Base-by-base conservation (phyloP, 1,140 invertebrate genomes). In the Campoletis sonorensis region DNA sequence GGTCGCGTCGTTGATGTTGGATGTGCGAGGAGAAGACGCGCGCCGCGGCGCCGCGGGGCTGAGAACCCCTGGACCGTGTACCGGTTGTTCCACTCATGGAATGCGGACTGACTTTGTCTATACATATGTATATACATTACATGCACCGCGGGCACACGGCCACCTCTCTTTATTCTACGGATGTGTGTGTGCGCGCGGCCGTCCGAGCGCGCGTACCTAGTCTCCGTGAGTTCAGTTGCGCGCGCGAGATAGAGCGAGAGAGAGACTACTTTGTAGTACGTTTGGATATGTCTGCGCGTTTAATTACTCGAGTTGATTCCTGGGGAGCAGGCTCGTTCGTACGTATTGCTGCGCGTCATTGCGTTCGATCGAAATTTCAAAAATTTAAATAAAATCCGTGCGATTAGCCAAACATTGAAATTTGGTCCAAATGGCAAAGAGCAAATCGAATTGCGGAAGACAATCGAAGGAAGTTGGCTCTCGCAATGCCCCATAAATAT, bases 1-100 rank as follows among this genome's bases (percentile, higher is more conserved):
- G 26, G 21, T n/a, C n/a, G 11, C 3, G 4, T 23, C 4, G 18
- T 58, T 30, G 76, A 27, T 23, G 15, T 26, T 26, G 23, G 1
- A 68, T 15, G 23, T 71, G 37, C 1, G 30, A 70, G 23, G 37
- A 1, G 30, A 70, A 40, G 49, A 37, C 45, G 33, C n/a, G 30
- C 26, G 40, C 10, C 54, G 23, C 30, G 33, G 27, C 4, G 64
- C 54, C 51, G 7, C n/a, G n/a, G n/a, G n/a, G 83, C 78, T 91
- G 90, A 92, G 91, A 92, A 86, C 88, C 91, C 86, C 91, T 92
- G 90, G 76, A 85, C 82, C 86, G 85, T 89, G 89, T 92, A 92
- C 91, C 91, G 91, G 91, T 92, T 91, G 91, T 91, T 92, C 91
- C 89, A 92, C 91, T 91, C 91, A 86, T 89, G 91, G 91, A 92